phyloP scores from a whole-genome alignment of 2,113 vertebrate genomes.

The Cynoglossus semilaevis region DNA sequence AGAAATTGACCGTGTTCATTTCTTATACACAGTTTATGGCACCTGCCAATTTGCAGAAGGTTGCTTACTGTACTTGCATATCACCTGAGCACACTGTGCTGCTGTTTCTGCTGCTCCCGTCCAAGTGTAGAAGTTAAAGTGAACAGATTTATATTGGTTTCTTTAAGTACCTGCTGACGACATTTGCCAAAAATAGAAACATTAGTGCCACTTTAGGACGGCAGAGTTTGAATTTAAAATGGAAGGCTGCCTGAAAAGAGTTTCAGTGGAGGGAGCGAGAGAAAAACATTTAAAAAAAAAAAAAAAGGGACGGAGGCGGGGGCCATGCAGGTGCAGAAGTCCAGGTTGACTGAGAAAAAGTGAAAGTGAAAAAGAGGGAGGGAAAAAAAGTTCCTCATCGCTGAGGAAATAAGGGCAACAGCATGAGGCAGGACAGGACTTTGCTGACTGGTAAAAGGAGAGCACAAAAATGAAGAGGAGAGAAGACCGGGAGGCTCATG shows the following conservation, averaged over 20 bases:
- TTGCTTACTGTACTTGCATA: slow-evolving; percentile 42
- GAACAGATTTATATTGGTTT: slow-evolving; percentile 27
- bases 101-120: slow-evolving; percentile 12
- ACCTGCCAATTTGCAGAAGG: slow-evolving; percentile 55
- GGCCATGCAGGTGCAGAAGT: slow-evolving; percentile 4
- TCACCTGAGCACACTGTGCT: slow-evolving; percentile 22
- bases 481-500: not conserved
- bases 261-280: not conserved
- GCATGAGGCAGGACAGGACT: slow-evolving; percentile 7
- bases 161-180: slow-evolving; percentile 26
- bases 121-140: slow-evolving; percentile 12
- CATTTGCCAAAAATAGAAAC: slow-evolving; percentile 37
- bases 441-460: slow-evolving; percentile 24
- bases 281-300: slow-evolving; percentile 1
- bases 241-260: slow-evolving; percentile 43
- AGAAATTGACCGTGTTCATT: too few relatives aligned
- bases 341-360: slow-evolving; percentile 13
- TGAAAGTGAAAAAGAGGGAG: not conserved
- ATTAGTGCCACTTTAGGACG: slow-evolving; percentile 35
- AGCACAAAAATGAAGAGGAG: slow-evolving; percentile 14
- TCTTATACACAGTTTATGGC: too few relatives aligned
- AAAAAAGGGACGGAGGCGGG: too few relatives aligned
- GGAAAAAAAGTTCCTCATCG: slow-evolving; percentile 2
- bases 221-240: slow-evolving; percentile 18
- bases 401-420: slow-evolving; percentile 9